phyloP scores from a whole-genome alignment of 2,113 vertebrate genomes.

The Girardinichthys multiradiatus region DNA sequence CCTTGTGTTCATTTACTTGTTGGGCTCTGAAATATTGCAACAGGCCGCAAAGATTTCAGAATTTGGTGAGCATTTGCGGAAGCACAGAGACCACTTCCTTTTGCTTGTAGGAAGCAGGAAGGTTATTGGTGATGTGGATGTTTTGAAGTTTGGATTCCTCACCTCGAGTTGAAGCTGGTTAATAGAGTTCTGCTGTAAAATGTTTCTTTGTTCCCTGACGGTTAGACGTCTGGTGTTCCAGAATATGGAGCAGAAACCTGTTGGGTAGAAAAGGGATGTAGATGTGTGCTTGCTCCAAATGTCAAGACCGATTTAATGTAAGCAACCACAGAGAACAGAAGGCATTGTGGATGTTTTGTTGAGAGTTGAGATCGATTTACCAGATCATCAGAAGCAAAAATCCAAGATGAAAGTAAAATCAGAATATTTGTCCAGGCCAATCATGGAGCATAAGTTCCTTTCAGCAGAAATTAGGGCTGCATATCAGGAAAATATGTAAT shows the following conservation, averaged over 20 bases:
- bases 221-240: background rate
- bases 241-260: background rate
- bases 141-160: background rate
- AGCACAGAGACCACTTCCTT: conserved; percentile 50
- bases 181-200: background rate
- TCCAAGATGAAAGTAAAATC: background rate
- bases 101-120: background rate
- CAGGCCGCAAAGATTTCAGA: conserved; percentile 45
- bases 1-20: background rate
- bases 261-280: background rate
- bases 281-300: background rate
- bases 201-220: background rate
- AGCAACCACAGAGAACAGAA: background rate
- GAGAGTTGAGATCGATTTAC: too few relatives aligned
- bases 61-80: conserved; percentile 44
- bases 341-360: background rate
- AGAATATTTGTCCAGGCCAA: background rate
- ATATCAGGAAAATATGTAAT: background rate
- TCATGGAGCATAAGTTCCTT: background rate
- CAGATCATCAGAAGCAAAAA: too few relatives aligned
- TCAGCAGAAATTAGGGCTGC: background rate
- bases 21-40: conserved; percentile 32
- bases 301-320: background rate
- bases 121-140: background rate
- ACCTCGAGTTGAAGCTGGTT: background rate